Base-by-base conservation (phyloP, 2,113 vertebrate species). In the Siphamia tubifer region DNA sequence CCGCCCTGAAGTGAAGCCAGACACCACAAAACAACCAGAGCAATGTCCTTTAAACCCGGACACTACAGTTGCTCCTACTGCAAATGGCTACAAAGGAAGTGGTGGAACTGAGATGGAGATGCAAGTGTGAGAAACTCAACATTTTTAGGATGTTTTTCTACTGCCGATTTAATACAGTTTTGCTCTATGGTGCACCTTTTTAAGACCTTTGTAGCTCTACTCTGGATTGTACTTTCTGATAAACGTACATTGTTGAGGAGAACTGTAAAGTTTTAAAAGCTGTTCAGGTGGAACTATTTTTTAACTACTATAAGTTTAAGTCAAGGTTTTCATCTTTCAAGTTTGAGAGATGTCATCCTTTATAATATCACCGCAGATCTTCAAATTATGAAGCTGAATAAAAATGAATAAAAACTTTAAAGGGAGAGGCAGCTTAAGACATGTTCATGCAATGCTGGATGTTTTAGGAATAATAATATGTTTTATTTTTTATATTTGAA, bases 21-120 rank as follows among this genome's bases (percentile, higher is more conserved):
- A 62, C 47, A 39, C 10, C 61, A 43, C 42, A n/a, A 84, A 86
- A 39, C 79, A 72, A 8, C 61, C 83, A 0, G 86, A 90, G 54
- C 81, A 80, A n/a, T 82, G 31, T 24, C 87, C 83, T 28, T 30
- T 89, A 62, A 86, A 87, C 71, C 84, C 84, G 10, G 80, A 67
- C 48, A 63, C 27, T 43, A 13, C 30, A 13, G 64, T 64, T 0
- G 31, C 39, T 3, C 49, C 83, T 34, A 47, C 51, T 42, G 52
- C 61, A 38, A 74, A 36, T 5, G 79, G 83, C 19, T 67, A 61
- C 77, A 87, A 88, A 63, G 62, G 45, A 48, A 65, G 47, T 28
- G 28, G 76, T 32, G 62, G 38, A 56, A 63, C 60, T 16, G 87
- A 88, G 54, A 65, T 80, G 55, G 87, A 91, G 65, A 58, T 75